These are phyloP conservation scores for Hanleya hanleyi DNA, from an alignment of 2,888 invertebrate species.

Conservation along the genomic window DNA sequence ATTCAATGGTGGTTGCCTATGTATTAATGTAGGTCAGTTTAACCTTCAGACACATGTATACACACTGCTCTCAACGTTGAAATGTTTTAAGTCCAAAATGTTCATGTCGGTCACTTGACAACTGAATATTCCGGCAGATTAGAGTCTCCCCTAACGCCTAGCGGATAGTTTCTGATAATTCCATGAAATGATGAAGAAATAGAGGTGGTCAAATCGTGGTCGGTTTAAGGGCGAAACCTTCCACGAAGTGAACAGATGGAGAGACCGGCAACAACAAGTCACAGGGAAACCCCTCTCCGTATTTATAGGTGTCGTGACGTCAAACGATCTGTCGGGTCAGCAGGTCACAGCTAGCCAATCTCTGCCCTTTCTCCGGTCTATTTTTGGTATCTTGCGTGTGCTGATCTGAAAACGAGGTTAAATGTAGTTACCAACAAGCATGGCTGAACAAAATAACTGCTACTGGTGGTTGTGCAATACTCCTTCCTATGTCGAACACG, in stretches of 20 bases:
- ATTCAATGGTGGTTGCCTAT: neutral
- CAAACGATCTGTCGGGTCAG: slow-evolving; percentile 9
- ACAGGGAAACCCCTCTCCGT: slow-evolving; percentile 51
- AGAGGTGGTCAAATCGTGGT: slow-evolving; percentile 46
- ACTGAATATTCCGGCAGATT: neutral
- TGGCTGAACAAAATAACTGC: neutral
- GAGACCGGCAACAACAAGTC: slow-evolving; percentile 65
- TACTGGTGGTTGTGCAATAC: neutral
- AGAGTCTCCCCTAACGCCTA: neutral
- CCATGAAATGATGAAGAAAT: neutral
- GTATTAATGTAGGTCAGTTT: slow-evolving; percentile 10
- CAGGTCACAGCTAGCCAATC: neutral
- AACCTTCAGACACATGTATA: slow-evolving; percentile 9
- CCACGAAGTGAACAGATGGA: slow-evolving; percentile 57
- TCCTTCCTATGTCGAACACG: neutral
- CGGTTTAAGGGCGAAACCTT: slow-evolving; percentile 52
- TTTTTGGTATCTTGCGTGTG: neutral
- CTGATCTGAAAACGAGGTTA: neutral
- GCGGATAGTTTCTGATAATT: neutral
- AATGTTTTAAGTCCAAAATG: slow-evolving; percentile 25
- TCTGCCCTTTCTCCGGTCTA: neutral
- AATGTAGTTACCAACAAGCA: neutral
- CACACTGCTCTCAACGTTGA: slow-evolving; percentile 22
- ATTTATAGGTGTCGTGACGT: slow-evolving; percentile 60
- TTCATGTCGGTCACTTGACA: slow-evolving; percentile 7